Conservation (phyloP, 2,888 invertebrate genomes). For the Eurois occulta region DNA sequence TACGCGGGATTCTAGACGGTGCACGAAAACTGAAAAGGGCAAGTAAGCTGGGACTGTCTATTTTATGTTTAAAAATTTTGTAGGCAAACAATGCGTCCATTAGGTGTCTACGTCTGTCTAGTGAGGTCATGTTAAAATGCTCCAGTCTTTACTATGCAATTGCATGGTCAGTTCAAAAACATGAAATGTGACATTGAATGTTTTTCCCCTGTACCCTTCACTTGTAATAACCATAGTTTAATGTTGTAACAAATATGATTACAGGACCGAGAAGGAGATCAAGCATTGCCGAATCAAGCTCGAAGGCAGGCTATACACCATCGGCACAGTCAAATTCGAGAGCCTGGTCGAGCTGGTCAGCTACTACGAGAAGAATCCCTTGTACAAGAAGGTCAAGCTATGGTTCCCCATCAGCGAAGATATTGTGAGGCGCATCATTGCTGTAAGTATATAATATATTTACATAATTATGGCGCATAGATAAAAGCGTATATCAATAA, state of each 20-base stretch:
- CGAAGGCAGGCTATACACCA: slow-evolving; percentile 97
- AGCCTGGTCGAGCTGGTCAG: slow-evolving; percentile 98
- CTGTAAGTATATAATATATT: slow-evolving; percentile 87
- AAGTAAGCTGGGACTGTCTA: too few relatives aligned
- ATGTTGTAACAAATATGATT: slow-evolving; percentile 64
- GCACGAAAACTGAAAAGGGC: too few relatives aligned
- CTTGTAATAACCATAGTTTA: not conserved
- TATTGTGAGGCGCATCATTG: slow-evolving; percentile 91
- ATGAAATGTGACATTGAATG: too few relatives aligned
- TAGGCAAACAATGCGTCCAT: too few relatives aligned
- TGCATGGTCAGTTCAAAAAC: too few relatives aligned
- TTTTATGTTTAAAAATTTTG: too few relatives aligned
- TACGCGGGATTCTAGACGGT: too few relatives aligned
- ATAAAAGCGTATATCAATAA: not conserved
- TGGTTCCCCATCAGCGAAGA: slow-evolving; percentile 96
- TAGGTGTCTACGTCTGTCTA: too few relatives aligned
- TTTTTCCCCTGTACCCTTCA: not conserved
- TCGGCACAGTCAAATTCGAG: slow-evolving; percentile 98
- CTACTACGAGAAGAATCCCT: slow-evolving; percentile 97
- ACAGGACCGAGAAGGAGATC: slow-evolving; percentile 97
- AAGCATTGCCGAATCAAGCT: slow-evolving; percentile 99
- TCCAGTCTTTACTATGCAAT: too few relatives aligned
- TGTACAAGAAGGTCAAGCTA: slow-evolving; percentile 97
- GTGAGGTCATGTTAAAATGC: too few relatives aligned
- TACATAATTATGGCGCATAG: not conserved